phyloP scores from a whole-genome alignment of 1,140 invertebrate genomes.

The Calephelis nemesis region DNA sequence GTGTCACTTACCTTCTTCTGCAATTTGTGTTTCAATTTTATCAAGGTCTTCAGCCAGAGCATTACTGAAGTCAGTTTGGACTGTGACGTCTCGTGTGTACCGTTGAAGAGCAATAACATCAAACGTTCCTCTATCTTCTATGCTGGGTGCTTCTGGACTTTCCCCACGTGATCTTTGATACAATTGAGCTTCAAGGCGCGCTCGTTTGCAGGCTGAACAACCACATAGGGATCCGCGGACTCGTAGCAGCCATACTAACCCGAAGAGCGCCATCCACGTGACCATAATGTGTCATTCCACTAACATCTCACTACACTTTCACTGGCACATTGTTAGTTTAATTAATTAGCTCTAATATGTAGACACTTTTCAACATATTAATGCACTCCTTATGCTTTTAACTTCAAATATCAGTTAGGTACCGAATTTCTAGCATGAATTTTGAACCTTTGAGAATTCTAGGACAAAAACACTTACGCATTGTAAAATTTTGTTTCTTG shows the following conservation, averaged over 20 bases:
- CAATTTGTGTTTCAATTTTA: constrained; percentile 69
- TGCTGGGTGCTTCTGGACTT: constrained; percentile 10
- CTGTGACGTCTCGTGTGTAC: constrained; percentile 67
- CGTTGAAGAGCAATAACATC: constrained; percentile 67
- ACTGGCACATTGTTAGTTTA: constrained; percentile 26
- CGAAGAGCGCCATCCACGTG: constrained; percentile 89
- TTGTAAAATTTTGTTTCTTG: too few species aligned
- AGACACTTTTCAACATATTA: too few species aligned
- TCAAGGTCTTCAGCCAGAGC: constrained; percentile 66
- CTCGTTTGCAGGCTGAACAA: constrained; percentile 84
- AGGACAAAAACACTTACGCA: too few species aligned
- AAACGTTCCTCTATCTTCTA: constrained; percentile 51
- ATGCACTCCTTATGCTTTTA: too few species aligned
- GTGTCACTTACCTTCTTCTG: constrained; percentile 62
- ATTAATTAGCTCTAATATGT: too few species aligned
- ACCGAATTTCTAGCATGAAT: too few species aligned
- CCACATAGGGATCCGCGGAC: constrained; percentile 87
- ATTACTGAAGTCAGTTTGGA: constrained; percentile 71
- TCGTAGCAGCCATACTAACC: constrained; percentile 89
- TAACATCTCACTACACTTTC: constrained; percentile 45
- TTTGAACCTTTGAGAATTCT: too few species aligned
- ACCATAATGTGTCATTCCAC: constrained; percentile 58
- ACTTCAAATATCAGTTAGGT: too few species aligned
- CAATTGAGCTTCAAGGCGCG: constrained; percentile 68
- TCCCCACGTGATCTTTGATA: constrained; percentile 4